Percentiles rank a stretch among this genome's conserved stretches.
phyloP scores from a whole-genome alignment of 2,113 vertebrate genomes.

The Globicephala melas region DNA sequence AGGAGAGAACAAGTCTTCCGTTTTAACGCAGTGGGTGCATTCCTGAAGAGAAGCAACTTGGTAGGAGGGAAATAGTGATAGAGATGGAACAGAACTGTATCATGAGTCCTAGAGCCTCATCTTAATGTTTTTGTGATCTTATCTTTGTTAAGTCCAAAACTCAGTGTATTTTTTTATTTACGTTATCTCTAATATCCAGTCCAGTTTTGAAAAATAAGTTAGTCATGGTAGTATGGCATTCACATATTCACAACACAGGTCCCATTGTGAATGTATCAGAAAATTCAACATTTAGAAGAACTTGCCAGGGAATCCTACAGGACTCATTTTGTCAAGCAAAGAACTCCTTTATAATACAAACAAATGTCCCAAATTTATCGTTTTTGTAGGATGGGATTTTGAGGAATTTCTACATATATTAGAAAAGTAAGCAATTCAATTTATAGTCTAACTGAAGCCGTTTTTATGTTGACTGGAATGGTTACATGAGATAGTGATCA shows the following conservation, averaged over 20 bases:
- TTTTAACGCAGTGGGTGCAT: background rate
- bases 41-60: background rate
- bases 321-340: background rate
- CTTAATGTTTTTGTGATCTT: background rate
- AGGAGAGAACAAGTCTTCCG: background rate
- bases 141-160: background rate
- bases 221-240: background rate
- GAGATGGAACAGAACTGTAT: background rate
- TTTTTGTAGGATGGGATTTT: background rate
- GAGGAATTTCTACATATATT: background rate
- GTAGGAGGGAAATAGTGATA: background rate
- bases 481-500: background rate
- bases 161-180: background rate
- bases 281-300: background rate
- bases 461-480: background rate
- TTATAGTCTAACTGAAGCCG: background rate
- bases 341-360: background rate
- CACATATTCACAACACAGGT: background rate
- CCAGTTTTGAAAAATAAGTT: background rate
- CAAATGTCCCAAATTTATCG: background rate
- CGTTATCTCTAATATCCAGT: background rate
- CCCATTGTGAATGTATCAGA: background rate
- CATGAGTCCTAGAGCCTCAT: background rate
- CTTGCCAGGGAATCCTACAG: background rate
- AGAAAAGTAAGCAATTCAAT: slow-evolving; percentile 9